Base-by-base conservation (phyloP, 2,113 vertebrate genomes). In the Pterophyllum scalare region DNA sequence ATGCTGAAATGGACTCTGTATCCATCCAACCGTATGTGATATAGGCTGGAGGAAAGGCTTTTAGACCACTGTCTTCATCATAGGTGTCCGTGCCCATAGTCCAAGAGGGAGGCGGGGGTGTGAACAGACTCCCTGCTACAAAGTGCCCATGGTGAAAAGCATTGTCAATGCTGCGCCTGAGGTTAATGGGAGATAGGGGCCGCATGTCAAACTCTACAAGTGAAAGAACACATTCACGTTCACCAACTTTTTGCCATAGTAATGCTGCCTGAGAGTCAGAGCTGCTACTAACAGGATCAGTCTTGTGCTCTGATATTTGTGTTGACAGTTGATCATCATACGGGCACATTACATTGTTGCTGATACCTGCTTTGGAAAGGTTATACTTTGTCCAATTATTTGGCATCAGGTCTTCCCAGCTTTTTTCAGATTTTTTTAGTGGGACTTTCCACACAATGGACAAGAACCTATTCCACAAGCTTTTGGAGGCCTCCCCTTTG, bases 171-270 rank as follows among this genome's bases (percentile, higher is more conserved):
- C 97, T 97, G 64, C 94, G 95, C 67, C 97, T 96, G 75, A 98
- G 94, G 93, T 97, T 96, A 59, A 98, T 96, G 72, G 97, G 97
- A 20, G 97, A 98, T 0, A 94, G 97, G 0, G 97, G 97, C 12
- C 92, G 87, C 91, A 97, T 95, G 84, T 95, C 96, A 72, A 98
- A 94, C 77, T 98, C 97, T 4, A 97, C 95, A 54, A 97, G 87
- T 0, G 97, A 97, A 0, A 97, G 95, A 22, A 96, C 88, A 0
- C 95, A 97, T 28, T 96, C 94, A 14, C 84, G 88, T 89, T 96
- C 93, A 9, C 70, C 81, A 15, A 86, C 80, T 82, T 91, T 89
- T 76, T 91, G 93, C 88, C 95, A 89, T 89, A 96, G 84, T 3
- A 90, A 31, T 72, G 84, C 88, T 58, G 83, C 64, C 40, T 94